Conservation (phyloP, 2,113 vertebrate genomes). For the Antidorcas marsupialis region DNA sequence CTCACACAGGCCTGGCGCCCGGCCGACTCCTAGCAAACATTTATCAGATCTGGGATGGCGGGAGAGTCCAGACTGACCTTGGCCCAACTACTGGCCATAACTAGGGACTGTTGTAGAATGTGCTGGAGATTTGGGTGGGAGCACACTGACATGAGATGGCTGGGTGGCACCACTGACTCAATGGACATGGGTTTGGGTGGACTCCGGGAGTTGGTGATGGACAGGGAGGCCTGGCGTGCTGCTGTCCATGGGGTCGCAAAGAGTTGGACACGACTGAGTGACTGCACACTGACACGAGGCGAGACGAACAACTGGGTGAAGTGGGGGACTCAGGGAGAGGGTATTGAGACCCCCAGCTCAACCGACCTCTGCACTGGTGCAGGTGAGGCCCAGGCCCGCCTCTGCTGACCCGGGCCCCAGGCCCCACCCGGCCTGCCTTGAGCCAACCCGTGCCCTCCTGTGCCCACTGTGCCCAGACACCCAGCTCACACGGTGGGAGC, state of each 20-base stretch:
- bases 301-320: accelerated
- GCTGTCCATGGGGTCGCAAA: background rate
- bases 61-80: background rate
- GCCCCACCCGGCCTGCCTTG: background rate
- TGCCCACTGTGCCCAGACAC: background rate
- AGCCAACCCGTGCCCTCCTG: background rate
- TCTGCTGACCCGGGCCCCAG: background rate
- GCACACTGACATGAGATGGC: background rate
- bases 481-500: background rate
- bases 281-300: background rate
- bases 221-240: background rate
- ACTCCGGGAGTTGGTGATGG: background rate
- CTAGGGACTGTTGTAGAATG: background rate
- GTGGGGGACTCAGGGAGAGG: background rate
- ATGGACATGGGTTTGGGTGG: background rate
- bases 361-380: accelerated
- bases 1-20: accelerated
- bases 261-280: background rate
- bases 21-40: background rate
- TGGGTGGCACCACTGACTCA: background rate
- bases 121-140: background rate
- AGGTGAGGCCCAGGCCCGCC: background rate
- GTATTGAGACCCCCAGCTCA: background rate
- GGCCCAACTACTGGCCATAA: background rate
- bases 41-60: background rate